Evolutionary conservation across 2,888 invertebrate species (phyloP).

Genomic region (Eilema depressum): DNA sequence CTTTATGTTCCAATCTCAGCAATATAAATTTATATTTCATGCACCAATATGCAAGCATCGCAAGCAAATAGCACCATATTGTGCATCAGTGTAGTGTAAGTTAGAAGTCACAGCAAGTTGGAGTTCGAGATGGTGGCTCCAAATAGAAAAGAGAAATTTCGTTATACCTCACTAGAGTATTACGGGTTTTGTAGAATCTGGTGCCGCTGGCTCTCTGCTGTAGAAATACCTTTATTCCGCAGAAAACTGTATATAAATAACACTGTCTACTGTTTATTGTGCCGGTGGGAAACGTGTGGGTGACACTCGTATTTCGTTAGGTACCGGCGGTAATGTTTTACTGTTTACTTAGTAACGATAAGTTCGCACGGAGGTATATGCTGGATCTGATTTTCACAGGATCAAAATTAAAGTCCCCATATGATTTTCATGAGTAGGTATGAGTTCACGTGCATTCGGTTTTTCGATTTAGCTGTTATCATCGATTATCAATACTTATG

Average conservation of each 20-base stretch:
- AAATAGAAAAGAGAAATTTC: conserved; percentile 2
- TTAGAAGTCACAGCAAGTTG: neutral
- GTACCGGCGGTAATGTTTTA: neutral
- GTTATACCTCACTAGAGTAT: neutral
- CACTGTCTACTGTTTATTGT: neutral
- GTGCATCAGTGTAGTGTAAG: neutral
- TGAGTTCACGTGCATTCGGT: too few species aligned
- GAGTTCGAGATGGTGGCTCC: neutral
- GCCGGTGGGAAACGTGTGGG: neutral
- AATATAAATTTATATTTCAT: neutral
- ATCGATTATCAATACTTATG: neutral
- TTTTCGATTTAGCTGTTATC: too few species aligned
- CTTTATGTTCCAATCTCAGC: conserved; percentile 9
- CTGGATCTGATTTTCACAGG: too few species aligned
- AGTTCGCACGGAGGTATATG: too few species aligned
- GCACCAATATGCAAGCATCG: conserved; percentile 1
- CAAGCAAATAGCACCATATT: neutral
- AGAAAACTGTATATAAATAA: neutral
- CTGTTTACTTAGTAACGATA: neutral
- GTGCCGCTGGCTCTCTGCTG: neutral
- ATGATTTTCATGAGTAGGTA: too few species aligned
- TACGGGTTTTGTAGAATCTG: too few species aligned
- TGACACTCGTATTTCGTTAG: neutral
- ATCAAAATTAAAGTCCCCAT: too few species aligned
- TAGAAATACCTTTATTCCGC: neutral